Evolutionary conservation across 2,888 invertebrate genomes (phyloP).

Genomic region (Cantharis rustica): DNA sequence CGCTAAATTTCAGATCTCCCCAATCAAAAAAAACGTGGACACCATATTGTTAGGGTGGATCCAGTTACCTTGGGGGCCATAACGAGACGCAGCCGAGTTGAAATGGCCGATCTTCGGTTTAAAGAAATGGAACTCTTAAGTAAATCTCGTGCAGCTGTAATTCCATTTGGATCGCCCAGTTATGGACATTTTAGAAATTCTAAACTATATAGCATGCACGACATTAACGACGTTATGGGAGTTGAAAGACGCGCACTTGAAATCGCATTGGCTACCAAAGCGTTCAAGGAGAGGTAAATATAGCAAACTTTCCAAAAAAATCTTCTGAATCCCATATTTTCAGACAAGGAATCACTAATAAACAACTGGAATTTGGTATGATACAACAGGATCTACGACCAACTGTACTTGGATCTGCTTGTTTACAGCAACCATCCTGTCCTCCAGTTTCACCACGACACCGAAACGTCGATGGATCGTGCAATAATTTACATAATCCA

Average conservation of each 20-base stretch:
- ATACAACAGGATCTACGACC: constrained; percentile 54
- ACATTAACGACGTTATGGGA: constrained; percentile 53
- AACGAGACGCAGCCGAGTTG: constrained; percentile 44
- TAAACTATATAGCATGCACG: constrained; percentile 48
- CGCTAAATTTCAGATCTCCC: constrained; percentile 5
- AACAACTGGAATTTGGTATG: constrained; percentile 56
- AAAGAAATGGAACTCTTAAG: constrained; percentile 50
- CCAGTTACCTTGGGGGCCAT: constrained; percentile 37
- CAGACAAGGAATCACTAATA: constrained; percentile 56
- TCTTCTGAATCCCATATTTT: neutral
- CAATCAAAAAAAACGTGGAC: constrained; percentile 11
- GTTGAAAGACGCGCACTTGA: constrained; percentile 58
- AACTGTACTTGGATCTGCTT: constrained; percentile 55
- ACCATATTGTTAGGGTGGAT: constrained; percentile 17
- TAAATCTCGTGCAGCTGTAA: constrained; percentile 51
- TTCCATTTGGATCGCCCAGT: constrained; percentile 52
- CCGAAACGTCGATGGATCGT: constrained; percentile 78
- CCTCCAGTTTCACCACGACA: constrained; percentile 59
- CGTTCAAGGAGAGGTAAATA: constrained; percentile 56
- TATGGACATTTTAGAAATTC: constrained; percentile 56
- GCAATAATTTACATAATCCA: constrained; percentile 74
- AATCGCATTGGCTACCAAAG: constrained; percentile 59
- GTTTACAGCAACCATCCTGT: constrained; percentile 55
- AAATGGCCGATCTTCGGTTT: constrained; percentile 53
- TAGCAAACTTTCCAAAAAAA: neutral